These are phyloP conservation scores for Apotomis betuletana DNA, from an alignment of 2,888 invertebrate genomes.

Conservation along the genomic window DNA sequence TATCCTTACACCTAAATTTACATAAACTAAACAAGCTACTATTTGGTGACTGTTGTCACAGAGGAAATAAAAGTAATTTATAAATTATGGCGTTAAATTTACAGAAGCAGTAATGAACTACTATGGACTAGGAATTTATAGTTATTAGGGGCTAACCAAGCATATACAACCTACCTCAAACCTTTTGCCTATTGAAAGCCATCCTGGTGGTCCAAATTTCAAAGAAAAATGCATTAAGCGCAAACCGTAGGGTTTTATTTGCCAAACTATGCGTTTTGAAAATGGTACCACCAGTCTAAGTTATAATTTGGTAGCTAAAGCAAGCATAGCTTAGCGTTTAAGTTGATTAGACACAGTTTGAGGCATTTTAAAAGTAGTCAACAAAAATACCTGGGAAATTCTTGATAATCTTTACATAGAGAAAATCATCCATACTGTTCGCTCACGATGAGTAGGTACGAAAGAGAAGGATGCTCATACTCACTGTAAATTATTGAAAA, in stretches of 20 bases:
- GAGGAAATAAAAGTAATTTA: slow-evolving; percentile 41
- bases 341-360: slow-evolving; percentile 25
- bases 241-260: slow-evolving; percentile 9
- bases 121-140: slow-evolving; percentile 75
- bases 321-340: slow-evolving; percentile 20
- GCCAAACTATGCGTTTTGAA: slow-evolving; percentile 13
- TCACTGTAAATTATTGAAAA: not conserved
- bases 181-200: slow-evolving; percentile 29
- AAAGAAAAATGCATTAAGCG: slow-evolving; percentile 32
- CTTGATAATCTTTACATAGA: not conserved
- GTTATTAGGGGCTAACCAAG: slow-evolving; percentile 51
- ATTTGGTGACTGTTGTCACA: slow-evolving; percentile 39
- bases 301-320: slow-evolving; percentile 25
- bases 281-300: slow-evolving; percentile 27
- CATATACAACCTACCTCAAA: slow-evolving; percentile 41
- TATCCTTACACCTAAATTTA: slow-evolving; percentile 33
- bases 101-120: slow-evolving; percentile 69
- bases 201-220: slow-evolving; percentile 29
- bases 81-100: slow-evolving; percentile 59
- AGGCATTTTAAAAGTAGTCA: slow-evolving; percentile 23
- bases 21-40: slow-evolving; percentile 35
- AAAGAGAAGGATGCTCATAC: not conserved
- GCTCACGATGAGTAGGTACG: not conserved
- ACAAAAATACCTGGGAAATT: slow-evolving; percentile 3
- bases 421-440: not conserved